Evolutionary conservation across 2,113 vertebrate species (phyloP).

Genomic region (Erythrocercus mccallii): DNA sequence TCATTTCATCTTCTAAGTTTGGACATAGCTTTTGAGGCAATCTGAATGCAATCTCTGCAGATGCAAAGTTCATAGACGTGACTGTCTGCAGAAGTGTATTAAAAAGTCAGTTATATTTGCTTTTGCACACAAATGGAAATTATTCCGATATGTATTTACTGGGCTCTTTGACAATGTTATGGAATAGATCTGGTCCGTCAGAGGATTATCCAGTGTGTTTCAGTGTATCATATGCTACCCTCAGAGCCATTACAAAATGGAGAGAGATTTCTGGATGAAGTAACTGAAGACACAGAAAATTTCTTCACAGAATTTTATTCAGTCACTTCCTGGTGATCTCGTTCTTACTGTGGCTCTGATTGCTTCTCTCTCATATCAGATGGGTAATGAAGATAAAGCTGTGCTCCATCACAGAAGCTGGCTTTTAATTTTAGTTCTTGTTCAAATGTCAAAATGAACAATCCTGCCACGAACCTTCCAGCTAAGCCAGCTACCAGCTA

Average conservation of each 20-base stretch:
- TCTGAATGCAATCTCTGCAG: neutral
- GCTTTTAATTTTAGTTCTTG: neutral
- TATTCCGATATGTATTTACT: neutral
- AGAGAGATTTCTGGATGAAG: neutral
- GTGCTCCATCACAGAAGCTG: neutral
- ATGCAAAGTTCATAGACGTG: neutral
- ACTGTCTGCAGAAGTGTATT: neutral
- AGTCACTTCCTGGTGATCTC: rapidly evolving
- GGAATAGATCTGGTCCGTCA: neutral
- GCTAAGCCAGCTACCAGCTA: neutral
- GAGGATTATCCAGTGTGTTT: neutral
- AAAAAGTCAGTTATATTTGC: neutral
- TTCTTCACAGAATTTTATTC: neutral
- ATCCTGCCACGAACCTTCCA: neutral
- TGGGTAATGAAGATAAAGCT: neutral
- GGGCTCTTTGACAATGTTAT: neutral
- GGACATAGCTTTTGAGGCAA: neutral
- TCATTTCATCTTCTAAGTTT: neutral
- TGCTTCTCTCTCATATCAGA: neutral
- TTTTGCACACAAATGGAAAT: neutral
- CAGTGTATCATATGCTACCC: neutral
- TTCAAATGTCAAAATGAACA: neutral
- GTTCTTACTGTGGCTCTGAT: neutral
- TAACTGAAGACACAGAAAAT: neutral
- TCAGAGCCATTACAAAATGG: neutral